A percentile compares a stretch with the other conserved stretches of the same genome.
These are phyloP conservation scores for Myoxocephalus aenaeus DNA, from an alignment of 2,797 vertebrate species.

Conservation along the genomic window DNA sequence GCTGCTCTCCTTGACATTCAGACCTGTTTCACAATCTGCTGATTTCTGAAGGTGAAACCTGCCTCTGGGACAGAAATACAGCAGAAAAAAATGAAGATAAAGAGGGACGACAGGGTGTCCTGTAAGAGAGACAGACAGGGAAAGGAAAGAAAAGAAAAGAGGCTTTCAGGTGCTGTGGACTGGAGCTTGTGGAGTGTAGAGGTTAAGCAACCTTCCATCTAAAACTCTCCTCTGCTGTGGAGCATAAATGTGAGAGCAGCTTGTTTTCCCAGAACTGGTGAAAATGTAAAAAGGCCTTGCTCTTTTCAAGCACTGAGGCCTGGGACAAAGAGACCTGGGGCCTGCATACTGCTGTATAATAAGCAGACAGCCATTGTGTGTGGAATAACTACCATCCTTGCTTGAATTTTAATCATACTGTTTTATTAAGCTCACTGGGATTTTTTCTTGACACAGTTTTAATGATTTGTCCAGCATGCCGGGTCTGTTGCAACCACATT, in stretches of 20 bases:
- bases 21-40: slow-evolving; percentile 87
- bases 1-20: slow-evolving; percentile 85
- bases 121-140: slow-evolving; percentile 1
- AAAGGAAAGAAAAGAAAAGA: slow-evolving; percentile 9
- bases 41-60: slow-evolving; percentile 89
- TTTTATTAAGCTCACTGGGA: slow-evolving; percentile 81
- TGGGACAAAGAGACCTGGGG: slow-evolving; percentile 75
- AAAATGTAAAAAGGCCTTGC: slow-evolving; percentile 78
- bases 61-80: slow-evolving; percentile 80
- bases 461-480: slow-evolving; percentile 70
- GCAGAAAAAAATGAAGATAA: slow-evolving; percentile 3
- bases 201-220: slow-evolving; percentile 45
- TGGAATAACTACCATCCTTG: slow-evolving; percentile 70
- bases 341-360: slow-evolving; percentile 71
- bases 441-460: slow-evolving; percentile 69
- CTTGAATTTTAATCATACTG: slow-evolving; percentile 82
- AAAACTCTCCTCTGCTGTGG: slow-evolving; percentile 28
- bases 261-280: slow-evolving; percentile 68
- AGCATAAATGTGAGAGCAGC: slow-evolving; percentile 66
- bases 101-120: slow-evolving; percentile 3
- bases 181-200: slow-evolving; percentile 39
- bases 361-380: slow-evolving; percentile 75
- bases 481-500: slow-evolving; percentile 49
- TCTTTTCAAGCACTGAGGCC: slow-evolving; percentile 61
- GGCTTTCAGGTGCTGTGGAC: slow-evolving; percentile 27